Evolutionary conservation across 2,113 vertebrate species (phyloP).

Genomic region (Neofelis nebulosa): DNA sequence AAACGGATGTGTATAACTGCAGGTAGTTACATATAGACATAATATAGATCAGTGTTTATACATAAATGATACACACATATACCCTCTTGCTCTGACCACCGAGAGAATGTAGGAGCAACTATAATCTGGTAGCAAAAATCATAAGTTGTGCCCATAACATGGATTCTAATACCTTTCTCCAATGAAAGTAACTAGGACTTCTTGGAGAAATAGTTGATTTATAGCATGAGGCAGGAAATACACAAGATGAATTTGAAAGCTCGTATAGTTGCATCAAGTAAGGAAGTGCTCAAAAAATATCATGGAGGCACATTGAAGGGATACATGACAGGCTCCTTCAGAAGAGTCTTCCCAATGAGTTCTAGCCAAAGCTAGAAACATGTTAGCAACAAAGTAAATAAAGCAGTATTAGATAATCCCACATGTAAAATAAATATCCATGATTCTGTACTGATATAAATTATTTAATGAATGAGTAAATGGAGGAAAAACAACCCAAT

Average conservation of each 20-base stretch:
- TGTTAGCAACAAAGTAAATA: not conserved
- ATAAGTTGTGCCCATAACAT: not conserved
- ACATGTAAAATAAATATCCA: not conserved
- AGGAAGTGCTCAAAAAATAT: not conserved
- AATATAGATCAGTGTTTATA: not conserved
- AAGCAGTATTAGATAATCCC: not conserved
- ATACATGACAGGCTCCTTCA: too few relatives aligned
- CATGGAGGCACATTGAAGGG: not conserved
- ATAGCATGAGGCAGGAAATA: not conserved
- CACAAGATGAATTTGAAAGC: not conserved
- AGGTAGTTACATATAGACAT: not conserved
- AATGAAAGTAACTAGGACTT: not conserved
- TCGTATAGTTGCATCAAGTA: not conserved
- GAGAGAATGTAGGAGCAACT: not conserved
- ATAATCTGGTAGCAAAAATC: not conserved
- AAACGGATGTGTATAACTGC: not conserved
- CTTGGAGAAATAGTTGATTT: not conserved
- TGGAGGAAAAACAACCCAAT: not conserved
- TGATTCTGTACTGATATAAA: not conserved
- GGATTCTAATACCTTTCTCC: not conserved
- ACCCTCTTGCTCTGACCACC: not conserved
- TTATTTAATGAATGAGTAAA: not conserved
- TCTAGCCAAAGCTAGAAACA: not conserved
- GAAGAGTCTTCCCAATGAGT: not conserved
- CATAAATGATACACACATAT: not conserved